phyloP scores from a whole-genome alignment of 2,797 vertebrate species.

The Sebastes hopkinsi region DNA sequence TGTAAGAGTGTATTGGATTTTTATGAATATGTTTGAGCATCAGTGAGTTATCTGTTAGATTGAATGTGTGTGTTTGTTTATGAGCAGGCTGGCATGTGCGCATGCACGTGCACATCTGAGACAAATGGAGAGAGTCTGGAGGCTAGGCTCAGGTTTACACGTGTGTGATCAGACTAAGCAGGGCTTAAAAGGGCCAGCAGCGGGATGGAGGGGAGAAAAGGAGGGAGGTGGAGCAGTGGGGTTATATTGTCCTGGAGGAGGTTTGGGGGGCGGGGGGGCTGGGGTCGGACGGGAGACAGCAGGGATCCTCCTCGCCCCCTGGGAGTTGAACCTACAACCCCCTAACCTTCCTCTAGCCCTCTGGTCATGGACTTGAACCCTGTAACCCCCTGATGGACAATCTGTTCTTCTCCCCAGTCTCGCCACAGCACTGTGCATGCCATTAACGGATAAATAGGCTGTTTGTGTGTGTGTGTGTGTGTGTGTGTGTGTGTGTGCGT shows the following conservation, averaged over 20 bases:
- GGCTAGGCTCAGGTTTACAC: slow-evolving; percentile 58
- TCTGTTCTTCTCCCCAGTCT: slow-evolving; percentile 67
- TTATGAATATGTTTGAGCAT: slow-evolving; percentile 34
- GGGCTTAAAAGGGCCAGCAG: slow-evolving; percentile 60
- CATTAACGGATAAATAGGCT: slow-evolving; percentile 69
- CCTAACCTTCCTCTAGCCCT: slow-evolving; percentile 69
- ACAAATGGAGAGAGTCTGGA: slow-evolving; percentile 41
- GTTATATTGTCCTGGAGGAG: slow-evolving; percentile 49
- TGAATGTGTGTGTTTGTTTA: slow-evolving; percentile 31
- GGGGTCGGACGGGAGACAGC: slow-evolving; percentile 57
- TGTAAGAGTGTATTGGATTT: slow-evolving; percentile 1
- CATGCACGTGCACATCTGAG: slow-evolving; percentile 32
- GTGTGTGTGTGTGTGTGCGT: slow-evolving; percentile 24
- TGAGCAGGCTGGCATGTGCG: not conserved
- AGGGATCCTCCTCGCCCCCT: slow-evolving; percentile 63
- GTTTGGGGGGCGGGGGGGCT: not conserved
- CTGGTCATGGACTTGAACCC: slow-evolving; percentile 80
- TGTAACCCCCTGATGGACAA: slow-evolving; percentile 72
- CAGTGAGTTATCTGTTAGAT: not conserved
- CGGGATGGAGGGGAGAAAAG: slow-evolving; percentile 30
- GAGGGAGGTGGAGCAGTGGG: slow-evolving; percentile 7
- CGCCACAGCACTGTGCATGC: slow-evolving; percentile 58
- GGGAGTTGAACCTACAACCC: slow-evolving; percentile 76
- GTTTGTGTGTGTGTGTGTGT: slow-evolving; percentile 16
- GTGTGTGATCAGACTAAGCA: slow-evolving; percentile 72